Evolutionary conservation across 2,797 vertebrate genomes (phyloP).

Genomic region (Macropodus opercularis): DNA sequence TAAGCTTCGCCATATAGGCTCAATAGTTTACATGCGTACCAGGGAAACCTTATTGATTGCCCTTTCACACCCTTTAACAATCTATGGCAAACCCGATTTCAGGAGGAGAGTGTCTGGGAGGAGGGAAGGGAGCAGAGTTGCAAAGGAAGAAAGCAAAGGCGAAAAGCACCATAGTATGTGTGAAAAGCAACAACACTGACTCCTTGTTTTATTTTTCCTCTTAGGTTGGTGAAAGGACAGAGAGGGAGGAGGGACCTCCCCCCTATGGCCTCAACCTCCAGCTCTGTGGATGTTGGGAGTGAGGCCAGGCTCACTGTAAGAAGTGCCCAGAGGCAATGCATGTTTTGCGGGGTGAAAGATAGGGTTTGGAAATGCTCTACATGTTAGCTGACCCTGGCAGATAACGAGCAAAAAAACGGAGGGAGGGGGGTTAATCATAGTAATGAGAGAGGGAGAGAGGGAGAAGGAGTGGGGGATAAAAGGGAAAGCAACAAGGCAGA

Average conservation of each 20-base stretch:
- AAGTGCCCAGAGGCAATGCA: slow-evolving; percentile 46
- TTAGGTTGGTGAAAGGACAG: slow-evolving; percentile 31
- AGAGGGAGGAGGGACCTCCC: slow-evolving; percentile 10
- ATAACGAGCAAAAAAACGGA: slow-evolving; percentile 64
- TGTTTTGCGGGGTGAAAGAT: slow-evolving; percentile 49
- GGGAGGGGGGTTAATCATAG: slow-evolving; percentile 73
- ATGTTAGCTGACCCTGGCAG: slow-evolving; percentile 74
- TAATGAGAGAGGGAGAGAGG: slow-evolving; percentile 65
- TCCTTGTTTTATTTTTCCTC: slow-evolving; percentile 36
- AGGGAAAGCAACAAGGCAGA: slow-evolving; percentile 42
- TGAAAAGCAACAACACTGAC: slow-evolving; percentile 38
- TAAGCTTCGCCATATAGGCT: slow-evolving; percentile 43
- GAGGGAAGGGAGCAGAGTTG: slow-evolving; percentile 28
- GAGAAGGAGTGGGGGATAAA: slow-evolving; percentile 35
- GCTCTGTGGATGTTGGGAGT: slow-evolving; percentile 54
- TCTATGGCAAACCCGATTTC: slow-evolving; percentile 69
- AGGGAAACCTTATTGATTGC: slow-evolving; percentile 72
- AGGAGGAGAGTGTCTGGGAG: slow-evolving; percentile 40
- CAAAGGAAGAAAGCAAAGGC: slow-evolving; percentile 5
- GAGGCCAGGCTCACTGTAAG: slow-evolving; percentile 44
- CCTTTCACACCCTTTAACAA: slow-evolving; percentile 74
- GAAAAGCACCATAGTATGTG: slow-evolving; percentile 2
- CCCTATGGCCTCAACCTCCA: slow-evolving; percentile 61
- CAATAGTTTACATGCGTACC: slow-evolving; percentile 53
- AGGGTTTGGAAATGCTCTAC: slow-evolving; percentile 62